Percentiles rank a stretch among this genome's conserved stretches.
Evolutionary conservation across 1,140 invertebrate genomes (phyloP).

Genomic region (Drosophila pachea): DNA sequence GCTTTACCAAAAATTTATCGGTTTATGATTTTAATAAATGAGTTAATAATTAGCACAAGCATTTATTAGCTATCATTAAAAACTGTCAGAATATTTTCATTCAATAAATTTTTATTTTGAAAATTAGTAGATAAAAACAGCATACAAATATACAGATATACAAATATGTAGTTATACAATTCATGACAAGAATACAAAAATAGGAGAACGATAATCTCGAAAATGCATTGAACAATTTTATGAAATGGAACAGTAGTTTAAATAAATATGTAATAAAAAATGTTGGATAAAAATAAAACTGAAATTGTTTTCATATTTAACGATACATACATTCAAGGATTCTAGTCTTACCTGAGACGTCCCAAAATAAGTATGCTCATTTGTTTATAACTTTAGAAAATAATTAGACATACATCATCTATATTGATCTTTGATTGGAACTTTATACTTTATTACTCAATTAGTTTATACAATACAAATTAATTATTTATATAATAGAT

Average conservation of each 20-base stretch:
- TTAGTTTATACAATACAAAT: slow-evolving; percentile 41
- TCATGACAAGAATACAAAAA: slow-evolving; percentile 28
- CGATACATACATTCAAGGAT: not conserved
- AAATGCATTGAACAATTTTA: slow-evolving; percentile 71
- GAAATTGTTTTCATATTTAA: not conserved
- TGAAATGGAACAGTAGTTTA: slow-evolving; percentile 58
- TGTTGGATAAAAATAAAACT: slow-evolving; percentile 64
- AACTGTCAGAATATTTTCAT: slow-evolving; percentile 7
- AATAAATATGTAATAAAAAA: slow-evolving; percentile 62
- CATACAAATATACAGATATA: slow-evolving; percentile 37
- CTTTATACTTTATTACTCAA: slow-evolving; percentile 13
- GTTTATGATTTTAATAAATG: too few relatives aligned
- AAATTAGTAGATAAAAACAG: slow-evolving; percentile 13
- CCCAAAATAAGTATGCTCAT: too few relatives aligned
- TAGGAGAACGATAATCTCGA: slow-evolving; percentile 56
- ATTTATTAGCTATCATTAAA: too few relatives aligned
- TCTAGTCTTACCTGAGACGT: not conserved
- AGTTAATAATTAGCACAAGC: too few relatives aligned
- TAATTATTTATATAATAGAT: slow-evolving; percentile 50
- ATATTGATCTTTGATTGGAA: too few relatives aligned
- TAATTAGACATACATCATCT: too few relatives aligned
- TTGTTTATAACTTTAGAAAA: not conserved
- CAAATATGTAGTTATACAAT: slow-evolving; percentile 64
- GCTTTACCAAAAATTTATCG: slow-evolving; percentile 5
- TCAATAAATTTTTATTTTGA: slow-evolving; percentile 8